Conservation (phyloP, 1,140 invertebrate species). For the Pseudoatta argentina region DNA sequence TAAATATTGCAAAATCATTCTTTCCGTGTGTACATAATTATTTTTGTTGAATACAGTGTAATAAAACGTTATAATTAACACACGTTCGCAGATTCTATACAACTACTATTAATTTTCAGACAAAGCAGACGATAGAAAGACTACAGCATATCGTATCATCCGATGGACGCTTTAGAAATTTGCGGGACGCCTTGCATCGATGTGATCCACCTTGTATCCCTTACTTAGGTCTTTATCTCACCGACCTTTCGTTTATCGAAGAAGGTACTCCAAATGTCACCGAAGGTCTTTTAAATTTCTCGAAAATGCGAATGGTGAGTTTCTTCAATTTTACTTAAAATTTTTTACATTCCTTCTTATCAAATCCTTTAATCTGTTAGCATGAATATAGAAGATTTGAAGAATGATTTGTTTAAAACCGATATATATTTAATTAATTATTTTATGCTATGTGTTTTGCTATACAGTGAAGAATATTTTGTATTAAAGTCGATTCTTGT, state of each 20-base stretch:
- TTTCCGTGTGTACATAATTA: neutral
- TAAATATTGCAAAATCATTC: no score
- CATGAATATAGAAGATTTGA: neutral
- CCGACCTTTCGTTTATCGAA: conserved; percentile 97
- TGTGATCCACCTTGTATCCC: conserved; percentile 98
- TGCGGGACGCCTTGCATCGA: conserved; percentile 95
- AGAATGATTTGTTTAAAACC: neutral
- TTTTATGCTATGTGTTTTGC: neutral
- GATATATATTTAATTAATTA: conserved; percentile 1
- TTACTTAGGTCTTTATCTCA: conserved; percentile 96
- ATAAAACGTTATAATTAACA: neutral
- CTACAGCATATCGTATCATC: conserved; percentile 95
- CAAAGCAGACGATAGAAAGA: conserved; percentile 95
- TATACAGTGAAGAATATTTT: no score
- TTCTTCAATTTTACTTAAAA: neutral
- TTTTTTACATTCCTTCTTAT: neutral
- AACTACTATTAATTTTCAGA: conserved; percentile 87
- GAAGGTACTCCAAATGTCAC: conserved; percentile 97
- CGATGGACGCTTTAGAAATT: conserved; percentile 95
- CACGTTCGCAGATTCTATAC: neutral
- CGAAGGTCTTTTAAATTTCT: conserved; percentile 96
- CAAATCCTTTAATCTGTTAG: neutral
- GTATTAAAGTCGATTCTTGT: no score
- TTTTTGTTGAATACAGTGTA: neutral
- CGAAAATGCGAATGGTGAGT: conserved; percentile 97